Conservation (phyloP, 2,797 vertebrate genomes). For the Parotocinclus haroldoi region DNA sequence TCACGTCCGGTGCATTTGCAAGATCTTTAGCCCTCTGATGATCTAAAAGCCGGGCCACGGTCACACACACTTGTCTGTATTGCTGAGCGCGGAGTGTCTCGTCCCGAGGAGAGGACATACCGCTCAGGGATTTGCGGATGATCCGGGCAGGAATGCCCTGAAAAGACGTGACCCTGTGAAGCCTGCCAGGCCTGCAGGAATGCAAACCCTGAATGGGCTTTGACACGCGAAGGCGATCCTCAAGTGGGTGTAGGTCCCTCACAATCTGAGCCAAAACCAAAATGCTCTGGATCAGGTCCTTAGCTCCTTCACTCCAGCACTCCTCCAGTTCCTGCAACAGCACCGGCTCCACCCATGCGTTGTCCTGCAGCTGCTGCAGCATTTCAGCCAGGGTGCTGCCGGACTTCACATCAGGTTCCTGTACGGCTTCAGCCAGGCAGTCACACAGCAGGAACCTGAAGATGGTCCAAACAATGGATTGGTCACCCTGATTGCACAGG, state of each 20-base stretch:
- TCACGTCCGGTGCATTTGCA: slow-evolving; percentile 13
- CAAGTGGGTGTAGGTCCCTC: slow-evolving; percentile 49
- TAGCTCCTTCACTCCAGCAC: slow-evolving; percentile 47
- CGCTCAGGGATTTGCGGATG: slow-evolving; percentile 47
- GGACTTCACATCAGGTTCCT: slow-evolving; percentile 41
- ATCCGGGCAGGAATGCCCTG: slow-evolving; percentile 46
- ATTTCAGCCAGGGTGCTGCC: slow-evolving; percentile 12
- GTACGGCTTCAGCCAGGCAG: slow-evolving; percentile 49
- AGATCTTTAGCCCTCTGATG: slow-evolving; percentile 17
- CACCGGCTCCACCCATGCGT: slow-evolving; percentile 31
- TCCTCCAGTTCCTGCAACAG: slow-evolving; percentile 52
- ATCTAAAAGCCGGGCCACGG: slow-evolving; percentile 36
- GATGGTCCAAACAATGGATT: slow-evolving; percentile 38
- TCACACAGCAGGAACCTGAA: slow-evolving; percentile 55
- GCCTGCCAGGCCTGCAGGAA: slow-evolving; percentile 40
- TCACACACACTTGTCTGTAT: slow-evolving; percentile 46
- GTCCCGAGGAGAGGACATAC: slow-evolving; percentile 10
- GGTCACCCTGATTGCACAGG: slow-evolving; percentile 16
- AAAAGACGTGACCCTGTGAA: slow-evolving; percentile 55
- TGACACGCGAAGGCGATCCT: slow-evolving; percentile 39
- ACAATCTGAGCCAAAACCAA: slow-evolving; percentile 53
- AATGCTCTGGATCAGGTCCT: slow-evolving; percentile 47
- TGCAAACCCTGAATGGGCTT: slow-evolving; percentile 38
- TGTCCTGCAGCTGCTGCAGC: slow-evolving; percentile 39
- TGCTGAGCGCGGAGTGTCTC: slow-evolving; percentile 16